phyloP scores from a whole-genome alignment of 2,888 invertebrate species.

The Epinotia demarniana region DNA sequence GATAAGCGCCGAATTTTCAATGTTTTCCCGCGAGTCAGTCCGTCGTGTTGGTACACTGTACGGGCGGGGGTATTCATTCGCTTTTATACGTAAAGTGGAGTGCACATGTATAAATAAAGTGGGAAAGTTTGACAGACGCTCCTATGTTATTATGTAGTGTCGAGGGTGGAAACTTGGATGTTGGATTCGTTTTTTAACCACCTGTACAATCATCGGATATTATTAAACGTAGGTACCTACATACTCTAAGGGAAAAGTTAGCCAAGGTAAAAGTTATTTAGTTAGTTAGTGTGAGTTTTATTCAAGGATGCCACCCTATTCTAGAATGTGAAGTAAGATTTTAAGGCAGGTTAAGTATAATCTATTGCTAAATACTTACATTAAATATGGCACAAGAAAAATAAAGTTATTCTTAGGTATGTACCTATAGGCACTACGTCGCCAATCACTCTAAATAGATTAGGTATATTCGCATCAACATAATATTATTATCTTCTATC shows the following conservation, averaged over 20 bases:
- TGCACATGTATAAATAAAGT: constrained; percentile 14
- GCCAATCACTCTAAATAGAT: no score
- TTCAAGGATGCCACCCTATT: no score
- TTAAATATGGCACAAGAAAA: no score
- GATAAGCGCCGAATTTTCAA: constrained; percentile 83
- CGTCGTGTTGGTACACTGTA: constrained; percentile 48
- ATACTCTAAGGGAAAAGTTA: neutral
- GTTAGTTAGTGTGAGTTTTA: no score
- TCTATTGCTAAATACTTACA: no score
- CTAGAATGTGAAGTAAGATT: no score
- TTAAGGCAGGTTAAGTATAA: no score
- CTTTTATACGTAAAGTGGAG: constrained; percentile 31
- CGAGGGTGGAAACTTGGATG: neutral
- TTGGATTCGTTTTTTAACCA: neutral
- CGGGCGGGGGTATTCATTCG: constrained; percentile 25
- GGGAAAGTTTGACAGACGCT: neutral
- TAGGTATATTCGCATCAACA: no score
- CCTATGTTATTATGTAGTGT: constrained; percentile 3
- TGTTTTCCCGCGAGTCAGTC: constrained; percentile 74
- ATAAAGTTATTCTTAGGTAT: no score
- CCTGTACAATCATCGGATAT: neutral
- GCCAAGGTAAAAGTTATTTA: no score
- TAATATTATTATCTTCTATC: no score
- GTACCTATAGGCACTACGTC: no score
- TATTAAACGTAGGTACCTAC: neutral